These are phyloP conservation scores for Drosophila ambigua DNA, from an alignment of 1,140 invertebrate genomes.

Conservation along the genomic window DNA sequence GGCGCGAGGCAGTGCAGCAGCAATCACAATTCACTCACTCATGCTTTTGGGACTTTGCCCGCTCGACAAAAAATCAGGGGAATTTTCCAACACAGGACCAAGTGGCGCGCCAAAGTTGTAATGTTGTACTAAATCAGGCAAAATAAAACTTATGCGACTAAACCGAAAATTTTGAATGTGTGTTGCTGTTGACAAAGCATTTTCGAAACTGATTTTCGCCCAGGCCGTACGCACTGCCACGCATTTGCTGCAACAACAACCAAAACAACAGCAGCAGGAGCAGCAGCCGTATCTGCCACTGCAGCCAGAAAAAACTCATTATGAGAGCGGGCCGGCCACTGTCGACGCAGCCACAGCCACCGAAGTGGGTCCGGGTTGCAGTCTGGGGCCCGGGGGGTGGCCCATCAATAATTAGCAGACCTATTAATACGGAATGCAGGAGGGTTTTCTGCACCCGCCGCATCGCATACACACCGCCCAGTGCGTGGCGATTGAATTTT, in stretches of 20 bases:
- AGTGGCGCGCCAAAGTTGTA: conserved; percentile 58
- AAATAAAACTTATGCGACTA: conserved; percentile 80
- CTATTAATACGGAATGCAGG: conserved; percentile 50
- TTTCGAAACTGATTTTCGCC: conserved; percentile 78
- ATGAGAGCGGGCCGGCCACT: conserved; percentile 33
- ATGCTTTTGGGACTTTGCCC: conserved; percentile 8
- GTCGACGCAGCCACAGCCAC: conserved; percentile 18
- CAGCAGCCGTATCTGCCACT: conserved; percentile 14
- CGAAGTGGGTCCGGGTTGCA: conserved; percentile 39
- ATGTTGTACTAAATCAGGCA: conserved; percentile 59
- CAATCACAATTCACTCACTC: conserved; percentile 44
- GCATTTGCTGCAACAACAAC: conserved; percentile 48
- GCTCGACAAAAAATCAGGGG: conserved; percentile 20
- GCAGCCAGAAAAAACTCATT: conserved; percentile 64
- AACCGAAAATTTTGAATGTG: conserved; percentile 81
- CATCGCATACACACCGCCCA: conserved; percentile 8
- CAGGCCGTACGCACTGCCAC: conserved; percentile 37
- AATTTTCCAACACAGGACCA: conserved; percentile 41
- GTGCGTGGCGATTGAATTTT: conserved; percentile 61
- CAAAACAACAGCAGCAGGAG: not conserved
- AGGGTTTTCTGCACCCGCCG: not conserved
- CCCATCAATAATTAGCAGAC: conserved; percentile 75
- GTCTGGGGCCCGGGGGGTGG: not conserved
- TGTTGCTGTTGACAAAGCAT: conserved; percentile 82
- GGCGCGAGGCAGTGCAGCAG: too few species aligned